Conservation (phyloP, 2,113 vertebrate species). For the Aptenodytes patagonicus region DNA sequence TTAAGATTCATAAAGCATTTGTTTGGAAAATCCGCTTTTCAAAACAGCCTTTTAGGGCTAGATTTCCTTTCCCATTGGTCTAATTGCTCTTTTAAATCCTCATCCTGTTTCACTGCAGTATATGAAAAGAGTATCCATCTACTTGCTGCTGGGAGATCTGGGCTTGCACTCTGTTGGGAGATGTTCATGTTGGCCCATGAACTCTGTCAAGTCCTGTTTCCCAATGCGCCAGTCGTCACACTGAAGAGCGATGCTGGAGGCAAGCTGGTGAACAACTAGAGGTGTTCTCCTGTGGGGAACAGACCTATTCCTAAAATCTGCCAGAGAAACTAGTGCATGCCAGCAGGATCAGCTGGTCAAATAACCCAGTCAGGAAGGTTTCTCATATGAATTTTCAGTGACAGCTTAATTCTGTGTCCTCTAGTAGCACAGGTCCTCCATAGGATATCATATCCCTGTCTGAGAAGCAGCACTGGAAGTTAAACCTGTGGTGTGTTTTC, state of each 20-base stretch:
- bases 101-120: background rate
- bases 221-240: background rate
- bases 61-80: background rate
- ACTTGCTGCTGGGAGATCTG: background rate
- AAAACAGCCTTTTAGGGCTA: background rate
- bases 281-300: background rate
- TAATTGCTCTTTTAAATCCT: background rate
- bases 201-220: background rate
- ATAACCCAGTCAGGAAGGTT: background rate
- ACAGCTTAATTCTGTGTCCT: background rate
- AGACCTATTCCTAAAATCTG: background rate
- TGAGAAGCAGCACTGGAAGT: background rate
- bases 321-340: background rate
- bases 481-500: background rate
- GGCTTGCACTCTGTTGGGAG: background rate
- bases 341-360: background rate
- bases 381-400: background rate
- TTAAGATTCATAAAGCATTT: background rate
- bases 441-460: background rate
- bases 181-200: background rate
- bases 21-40: background rate
- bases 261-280: background rate
- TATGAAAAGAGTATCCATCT: background rate
- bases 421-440: background rate
- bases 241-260: background rate